Base-by-base conservation (phyloP, 2,113 vertebrate species). In the Junco hyemalis region DNA sequence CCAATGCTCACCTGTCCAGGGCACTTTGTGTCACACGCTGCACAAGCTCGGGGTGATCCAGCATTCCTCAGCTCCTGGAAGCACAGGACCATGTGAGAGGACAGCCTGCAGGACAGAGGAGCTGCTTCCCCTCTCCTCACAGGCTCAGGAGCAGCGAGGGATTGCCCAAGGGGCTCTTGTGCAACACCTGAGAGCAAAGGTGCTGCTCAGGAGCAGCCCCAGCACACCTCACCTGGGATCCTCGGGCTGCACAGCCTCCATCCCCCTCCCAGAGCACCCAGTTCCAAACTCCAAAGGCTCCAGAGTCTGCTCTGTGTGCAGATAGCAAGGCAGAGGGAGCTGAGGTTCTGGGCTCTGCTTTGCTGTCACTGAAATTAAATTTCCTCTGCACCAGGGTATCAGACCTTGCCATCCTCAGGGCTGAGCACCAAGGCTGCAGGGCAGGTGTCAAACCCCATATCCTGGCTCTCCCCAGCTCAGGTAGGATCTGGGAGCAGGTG, bases 281-380 rank as follows among this genome's bases (percentile, higher is more conserved):
- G 10, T 17, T 9, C 36, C 17, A 44, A 61, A 54, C 6, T 25
- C 24, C 38, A 47, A 28, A 35, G 26, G 7, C 47, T 35, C 63
- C 71, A 48, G 29, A 6, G 2, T 8, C 2, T 40, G 20, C 2
- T 33, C 71, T 61, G 24, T n/a, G 54, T 36, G 50, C 40, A 23
- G 44, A 25, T 0, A 36, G 35, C 45, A 20, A 57, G 29, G 8
- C 19, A 35, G 24, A 23, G 35, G 0, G 12, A 22, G 29, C 33
- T 4, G 29, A 29, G 21, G 20, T 23, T 24, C 70, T 11, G 1
- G 0, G 8, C 17, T 47, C 42, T 8, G 8, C 45, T 51, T 12
- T 63, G 14, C 47, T 68, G 21, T 2, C 71, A 56, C 21, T 5
- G 24, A 51, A 86, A 33, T 36, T 11, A 0, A 1, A 54, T 81